A percentile compares a stretch with the other conserved stretches of the same genome.
Conservation (phyloP, 2,888 invertebrate species). For the Tineola bisselliella region DNA sequence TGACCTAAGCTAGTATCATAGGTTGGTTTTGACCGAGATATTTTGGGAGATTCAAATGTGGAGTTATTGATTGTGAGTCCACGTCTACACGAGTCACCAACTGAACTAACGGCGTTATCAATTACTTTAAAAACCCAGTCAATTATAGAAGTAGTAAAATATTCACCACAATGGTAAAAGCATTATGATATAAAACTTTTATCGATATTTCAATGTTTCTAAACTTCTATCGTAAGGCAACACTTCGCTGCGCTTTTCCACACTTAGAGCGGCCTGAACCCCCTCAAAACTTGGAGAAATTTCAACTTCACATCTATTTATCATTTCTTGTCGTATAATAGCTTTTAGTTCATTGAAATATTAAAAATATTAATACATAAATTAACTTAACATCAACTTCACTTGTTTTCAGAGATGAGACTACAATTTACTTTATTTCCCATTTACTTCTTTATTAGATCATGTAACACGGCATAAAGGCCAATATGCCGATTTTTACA, state of each 20-base stretch:
- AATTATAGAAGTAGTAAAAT: background rate
- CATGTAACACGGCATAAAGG: too few relatives aligned
- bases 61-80: too few relatives aligned
- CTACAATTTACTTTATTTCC: too few relatives aligned
- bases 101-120: too few relatives aligned
- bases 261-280: slow-evolving; percentile 38
- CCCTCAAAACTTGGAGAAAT: slow-evolving; percentile 42
- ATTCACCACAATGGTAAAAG: background rate
- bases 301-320: slow-evolving; percentile 49
- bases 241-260: slow-evolving; percentile 48
- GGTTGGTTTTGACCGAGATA: too few relatives aligned
- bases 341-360: slow-evolving; percentile 42
- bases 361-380: slow-evolving; percentile 34
- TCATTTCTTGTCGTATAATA: slow-evolving; percentile 44
- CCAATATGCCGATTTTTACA: too few relatives aligned
- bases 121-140: too few relatives aligned
- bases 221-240: slow-evolving; percentile 54
- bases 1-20: too few relatives aligned
- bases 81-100: too few relatives aligned
- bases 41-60: too few relatives aligned
- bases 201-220: slow-evolving; percentile 46
- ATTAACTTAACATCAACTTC: background rate
- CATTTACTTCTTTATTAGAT: too few relatives aligned
- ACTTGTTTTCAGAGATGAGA: too few relatives aligned
- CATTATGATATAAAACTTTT: slow-evolving; percentile 27